Evolutionary conservation across 2,888 invertebrate species (phyloP).

Genomic region (Hypomecis atomaria): DNA sequence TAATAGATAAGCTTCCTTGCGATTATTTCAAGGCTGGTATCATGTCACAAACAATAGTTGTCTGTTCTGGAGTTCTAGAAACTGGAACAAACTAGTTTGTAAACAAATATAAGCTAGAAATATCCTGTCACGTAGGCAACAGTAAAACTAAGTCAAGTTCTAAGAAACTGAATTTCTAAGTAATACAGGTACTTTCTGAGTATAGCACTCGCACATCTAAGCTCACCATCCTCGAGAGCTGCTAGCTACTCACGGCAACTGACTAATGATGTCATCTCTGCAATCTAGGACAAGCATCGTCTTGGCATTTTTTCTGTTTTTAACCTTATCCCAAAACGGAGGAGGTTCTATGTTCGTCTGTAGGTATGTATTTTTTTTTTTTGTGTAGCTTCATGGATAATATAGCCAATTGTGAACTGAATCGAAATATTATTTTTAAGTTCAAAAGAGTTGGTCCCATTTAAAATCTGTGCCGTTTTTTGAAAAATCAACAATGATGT

Average conservation of each 20-base stretch:
- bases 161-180: background rate
- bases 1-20: conserved; percentile 34
- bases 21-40: conserved; percentile 30
- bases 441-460: no score
- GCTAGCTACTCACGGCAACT: conserved; percentile 31
- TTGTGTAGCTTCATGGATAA: no score
- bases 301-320: conserved; percentile 9
- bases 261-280: conserved; percentile 43
- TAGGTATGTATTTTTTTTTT: no score
- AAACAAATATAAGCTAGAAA: background rate
- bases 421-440: no score
- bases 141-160: conserved; percentile 4
- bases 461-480: no score
- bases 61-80: conserved; percentile 19
- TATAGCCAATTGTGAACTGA: no score
- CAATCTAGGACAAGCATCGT: conserved; percentile 17
- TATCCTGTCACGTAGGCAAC: background rate
- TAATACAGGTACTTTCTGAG: conserved; percentile 1
- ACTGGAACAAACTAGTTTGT: conserved; percentile 5
- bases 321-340: background rate
- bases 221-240: conserved; percentile 32
- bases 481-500: no score
- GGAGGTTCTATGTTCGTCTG: no score
- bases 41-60: conserved; percentile 41
- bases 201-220: background rate